A percentile compares a stretch with the other conserved stretches of the same genome.
Conservation (phyloP, 2,113 vertebrate species). For the Procavia capensis region DNA sequence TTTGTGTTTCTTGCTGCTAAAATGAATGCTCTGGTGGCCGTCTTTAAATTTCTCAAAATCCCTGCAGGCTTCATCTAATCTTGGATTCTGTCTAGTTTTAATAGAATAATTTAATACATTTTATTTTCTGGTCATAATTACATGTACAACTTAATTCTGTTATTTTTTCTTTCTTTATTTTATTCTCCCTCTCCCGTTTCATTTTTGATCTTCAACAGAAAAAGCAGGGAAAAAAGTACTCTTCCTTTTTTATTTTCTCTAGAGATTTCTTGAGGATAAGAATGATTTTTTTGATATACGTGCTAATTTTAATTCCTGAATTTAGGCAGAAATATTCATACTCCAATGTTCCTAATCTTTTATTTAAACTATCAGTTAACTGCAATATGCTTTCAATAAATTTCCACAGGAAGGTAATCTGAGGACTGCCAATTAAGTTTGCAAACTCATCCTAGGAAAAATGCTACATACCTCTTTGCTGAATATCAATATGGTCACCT, state of each 20-base stretch:
- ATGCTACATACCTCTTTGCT: too few relatives aligned
- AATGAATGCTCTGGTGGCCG: not conserved
- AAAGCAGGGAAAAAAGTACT: too few relatives aligned
- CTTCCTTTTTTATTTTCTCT: not conserved
- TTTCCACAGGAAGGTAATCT: not conserved
- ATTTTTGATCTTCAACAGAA: not conserved
- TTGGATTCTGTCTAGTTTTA: not conserved
- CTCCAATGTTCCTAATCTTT: not conserved
- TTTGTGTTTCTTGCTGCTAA: not conserved
- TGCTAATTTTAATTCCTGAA: not conserved
- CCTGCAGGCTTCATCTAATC: not conserved
- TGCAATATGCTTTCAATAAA: not conserved
- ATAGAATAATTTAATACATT: not conserved
- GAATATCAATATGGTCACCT: too few relatives aligned
- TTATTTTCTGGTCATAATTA: not conserved
- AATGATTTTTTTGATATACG: not conserved
- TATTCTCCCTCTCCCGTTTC: not conserved
- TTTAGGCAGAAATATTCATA: not conserved
- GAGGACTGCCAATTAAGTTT: too few relatives aligned
- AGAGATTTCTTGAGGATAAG: not conserved
- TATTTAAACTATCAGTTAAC: not conserved
- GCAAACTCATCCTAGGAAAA: too few relatives aligned
- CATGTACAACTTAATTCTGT: not conserved
- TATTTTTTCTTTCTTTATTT: not conserved
- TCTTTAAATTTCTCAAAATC: not conserved